These are phyloP conservation scores for Labia minor DNA, from an alignment of 2,888 invertebrate genomes.

Conservation along the genomic window DNA sequence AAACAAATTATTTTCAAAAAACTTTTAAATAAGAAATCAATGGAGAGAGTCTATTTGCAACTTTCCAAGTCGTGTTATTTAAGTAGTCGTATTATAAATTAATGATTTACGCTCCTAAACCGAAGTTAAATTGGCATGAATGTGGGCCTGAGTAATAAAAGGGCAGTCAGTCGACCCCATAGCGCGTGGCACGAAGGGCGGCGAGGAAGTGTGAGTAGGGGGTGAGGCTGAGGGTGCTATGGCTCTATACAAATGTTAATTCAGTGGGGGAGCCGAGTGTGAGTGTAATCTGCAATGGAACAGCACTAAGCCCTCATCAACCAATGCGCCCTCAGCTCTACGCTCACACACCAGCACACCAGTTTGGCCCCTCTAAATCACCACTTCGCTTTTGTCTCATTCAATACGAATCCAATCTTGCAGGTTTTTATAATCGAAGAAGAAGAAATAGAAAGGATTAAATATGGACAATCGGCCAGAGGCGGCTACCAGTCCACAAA, in stretches of 20 bases:
- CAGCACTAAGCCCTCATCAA: constrained; percentile 13
- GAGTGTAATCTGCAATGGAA: constrained; percentile 13
- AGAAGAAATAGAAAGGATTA: constrained; percentile 6
- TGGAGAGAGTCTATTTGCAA: no score
- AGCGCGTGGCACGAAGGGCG: constrained; percentile 13
- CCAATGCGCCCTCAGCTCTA: constrained; percentile 5
- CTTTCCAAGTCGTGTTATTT: neutral
- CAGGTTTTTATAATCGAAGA: neutral
- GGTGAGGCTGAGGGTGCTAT: no score
- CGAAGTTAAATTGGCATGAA: constrained; percentile 4
- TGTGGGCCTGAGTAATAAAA: constrained; percentile 1
- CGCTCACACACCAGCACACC: neutral
- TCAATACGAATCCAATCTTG: neutral
- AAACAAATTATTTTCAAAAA: no score
- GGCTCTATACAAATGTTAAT: constrained; percentile 13
- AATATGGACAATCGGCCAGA: neutral
- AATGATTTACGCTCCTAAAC: neutral
- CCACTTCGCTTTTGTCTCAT: constrained; percentile 3
- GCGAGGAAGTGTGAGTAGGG: no score
- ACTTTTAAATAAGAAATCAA: no score
- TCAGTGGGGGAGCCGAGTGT: constrained; percentile 13
- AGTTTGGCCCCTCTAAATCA: neutral
- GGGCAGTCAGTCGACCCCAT: neutral
- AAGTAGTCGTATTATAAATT: neutral
- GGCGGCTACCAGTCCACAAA: neutral